Conservation (phyloP, 2,888 invertebrate genomes). For the Laothoe populi region DNA sequence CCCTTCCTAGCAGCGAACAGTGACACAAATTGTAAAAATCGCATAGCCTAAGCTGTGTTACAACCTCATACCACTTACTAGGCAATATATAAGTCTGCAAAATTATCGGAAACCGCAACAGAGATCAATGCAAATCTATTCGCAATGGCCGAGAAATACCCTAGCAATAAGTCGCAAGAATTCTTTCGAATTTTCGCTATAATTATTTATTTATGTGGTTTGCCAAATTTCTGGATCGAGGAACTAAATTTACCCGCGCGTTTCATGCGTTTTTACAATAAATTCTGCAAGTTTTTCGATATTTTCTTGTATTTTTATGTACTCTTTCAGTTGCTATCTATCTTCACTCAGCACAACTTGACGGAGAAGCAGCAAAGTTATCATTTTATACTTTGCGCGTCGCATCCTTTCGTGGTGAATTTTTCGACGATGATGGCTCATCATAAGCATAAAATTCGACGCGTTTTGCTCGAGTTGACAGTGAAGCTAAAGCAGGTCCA, state of each 20-base stretch:
- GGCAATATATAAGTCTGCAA: no score
- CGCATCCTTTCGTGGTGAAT: conserved; percentile 47
- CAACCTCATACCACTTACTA: no score
- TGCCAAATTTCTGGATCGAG: conserved; percentile 53
- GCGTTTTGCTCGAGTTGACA: conserved; percentile 44
- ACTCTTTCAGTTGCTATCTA: conserved; percentile 42
- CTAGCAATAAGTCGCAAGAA: conserved; percentile 38
- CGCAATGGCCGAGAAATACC: conserved; percentile 23
- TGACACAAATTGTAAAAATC: no score
- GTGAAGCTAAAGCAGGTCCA: conserved; percentile 47
- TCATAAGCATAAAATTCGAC: conserved; percentile 40
- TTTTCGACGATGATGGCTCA: conserved; percentile 41
- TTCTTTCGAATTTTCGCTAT: conserved; percentile 43
- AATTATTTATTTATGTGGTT: conserved; percentile 40
- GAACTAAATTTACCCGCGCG: conserved; percentile 38
- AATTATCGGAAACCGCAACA: no score
- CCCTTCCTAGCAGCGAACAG: no score
- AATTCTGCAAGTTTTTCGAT: conserved; percentile 39
- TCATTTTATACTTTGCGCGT: conserved; percentile 44
- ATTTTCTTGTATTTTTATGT: conserved; percentile 41
- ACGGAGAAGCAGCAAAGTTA: conserved; percentile 48
- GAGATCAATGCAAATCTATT: no score
- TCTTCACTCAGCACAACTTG: conserved; percentile 50
- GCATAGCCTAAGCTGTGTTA: no score
- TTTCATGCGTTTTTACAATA: conserved; percentile 36